phyloP scores from a whole-genome alignment of 1,140 invertebrate genomes.

The Drosophila jambulina region DNA sequence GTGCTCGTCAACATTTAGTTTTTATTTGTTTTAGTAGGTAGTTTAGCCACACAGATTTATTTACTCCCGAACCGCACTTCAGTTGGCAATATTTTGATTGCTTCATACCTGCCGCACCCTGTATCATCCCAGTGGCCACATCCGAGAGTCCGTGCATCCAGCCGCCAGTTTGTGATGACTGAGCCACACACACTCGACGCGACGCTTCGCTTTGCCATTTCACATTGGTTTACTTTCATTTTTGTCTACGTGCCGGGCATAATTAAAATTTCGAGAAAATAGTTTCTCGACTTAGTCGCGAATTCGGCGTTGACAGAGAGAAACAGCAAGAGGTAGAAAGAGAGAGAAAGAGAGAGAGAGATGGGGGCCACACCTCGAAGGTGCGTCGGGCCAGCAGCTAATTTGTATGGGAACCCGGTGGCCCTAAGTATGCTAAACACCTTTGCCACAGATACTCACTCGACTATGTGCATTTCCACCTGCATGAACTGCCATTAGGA shows the following conservation, averaged over 20 bases:
- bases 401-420: slow-evolving; percentile 63
- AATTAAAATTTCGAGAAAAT: slow-evolving; percentile 75
- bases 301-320: slow-evolving; percentile 43
- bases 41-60: neutral
- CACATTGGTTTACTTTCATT: slow-evolving; percentile 80
- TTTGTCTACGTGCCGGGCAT: slow-evolving; percentile 77
- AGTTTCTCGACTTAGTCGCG: slow-evolving; percentile 68
- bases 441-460: slow-evolving; percentile 6
- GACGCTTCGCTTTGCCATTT: slow-evolving; percentile 65
- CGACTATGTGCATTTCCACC: slow-evolving; percentile 37
- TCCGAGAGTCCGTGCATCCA: slow-evolving; percentile 12
- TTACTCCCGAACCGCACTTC: neutral
- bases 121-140: slow-evolving; percentile 9
- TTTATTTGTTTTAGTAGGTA: slow-evolving; percentile 20
- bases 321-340: slow-evolving; percentile 7
- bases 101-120: slow-evolving; percentile 16
- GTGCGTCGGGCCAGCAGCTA: slow-evolving; percentile 58
- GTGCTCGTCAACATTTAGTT: neutral
- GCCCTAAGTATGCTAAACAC: slow-evolving; percentile 39
- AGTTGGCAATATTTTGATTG: slow-evolving; percentile 3
- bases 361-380: slow-evolving; percentile 44
- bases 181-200: slow-evolving; percentile 13
- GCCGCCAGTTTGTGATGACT: slow-evolving; percentile 22
- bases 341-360: neutral
- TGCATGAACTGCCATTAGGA: slow-evolving; percentile 47